Evolutionary conservation across 1,140 invertebrate genomes (phyloP).

Genomic region (Paracyclopina nana): DNA sequence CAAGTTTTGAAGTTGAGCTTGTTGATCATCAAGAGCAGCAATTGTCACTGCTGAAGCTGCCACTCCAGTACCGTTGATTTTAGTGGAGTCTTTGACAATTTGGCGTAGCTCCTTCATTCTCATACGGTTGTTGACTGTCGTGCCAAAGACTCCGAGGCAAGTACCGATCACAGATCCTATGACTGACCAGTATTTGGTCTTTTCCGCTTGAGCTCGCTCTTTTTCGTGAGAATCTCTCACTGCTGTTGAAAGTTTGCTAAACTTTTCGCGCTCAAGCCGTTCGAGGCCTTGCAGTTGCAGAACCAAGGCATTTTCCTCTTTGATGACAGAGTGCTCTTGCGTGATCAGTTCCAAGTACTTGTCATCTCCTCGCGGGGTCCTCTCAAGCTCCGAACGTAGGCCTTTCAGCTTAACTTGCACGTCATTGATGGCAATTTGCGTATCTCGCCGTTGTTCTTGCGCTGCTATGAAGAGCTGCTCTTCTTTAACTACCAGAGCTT

Average conservation of each 20-base stretch:
- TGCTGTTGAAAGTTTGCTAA: conserved; percentile 40
- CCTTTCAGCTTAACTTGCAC: conserved; percentile 26
- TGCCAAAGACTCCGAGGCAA: conserved; percentile 41
- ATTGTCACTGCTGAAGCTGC: too few species aligned
- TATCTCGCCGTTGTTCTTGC: conserved; percentile 25
- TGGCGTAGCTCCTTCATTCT: conserved; percentile 41
- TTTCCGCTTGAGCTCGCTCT: conserved; percentile 45
- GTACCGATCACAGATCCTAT: conserved; percentile 47
- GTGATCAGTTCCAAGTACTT: conserved; percentile 17
- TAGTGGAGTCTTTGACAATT: conserved; percentile 27
- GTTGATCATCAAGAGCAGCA: too few species aligned
- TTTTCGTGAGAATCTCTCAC: conserved; percentile 48
- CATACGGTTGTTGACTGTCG: conserved; percentile 38
- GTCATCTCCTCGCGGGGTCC: conserved; percentile 17
- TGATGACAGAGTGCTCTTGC: conserved; percentile 16
- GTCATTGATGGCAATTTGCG: conserved; percentile 24
- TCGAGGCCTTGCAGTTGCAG: conserved; percentile 26
- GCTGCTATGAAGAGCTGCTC: conserved; percentile 22
- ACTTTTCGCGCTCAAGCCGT: conserved; percentile 39
- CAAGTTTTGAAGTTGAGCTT: too few species aligned
- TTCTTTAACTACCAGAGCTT: conserved; percentile 25
- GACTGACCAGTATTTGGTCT: conserved; percentile 56
- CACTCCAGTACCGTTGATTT: too few species aligned
- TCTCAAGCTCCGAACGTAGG: conserved; percentile 17
- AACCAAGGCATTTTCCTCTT: conserved; percentile 24